Evolutionary conservation across 2,113 vertebrate species (phyloP), one percentile per base, ranked within the genome.

Genomic region (Notiomystis cincta): DNA sequence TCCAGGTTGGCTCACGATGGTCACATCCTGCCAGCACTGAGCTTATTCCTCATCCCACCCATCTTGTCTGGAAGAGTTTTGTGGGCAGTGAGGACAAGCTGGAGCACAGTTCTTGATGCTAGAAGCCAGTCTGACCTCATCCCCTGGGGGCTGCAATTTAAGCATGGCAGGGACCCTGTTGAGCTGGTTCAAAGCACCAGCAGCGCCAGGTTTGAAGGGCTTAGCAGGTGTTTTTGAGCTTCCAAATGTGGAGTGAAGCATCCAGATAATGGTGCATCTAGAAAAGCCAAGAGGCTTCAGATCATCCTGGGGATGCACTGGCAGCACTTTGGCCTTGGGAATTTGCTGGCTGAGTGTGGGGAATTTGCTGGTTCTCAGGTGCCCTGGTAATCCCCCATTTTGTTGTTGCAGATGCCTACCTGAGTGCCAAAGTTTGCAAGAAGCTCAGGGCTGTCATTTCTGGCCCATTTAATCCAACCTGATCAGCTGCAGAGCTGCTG

Each of bases 81-180:
- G 6, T 30, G 30, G 51, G 53, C 38, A 54, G 44, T 0, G 3
- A 57, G 37, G 35, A n/a, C 19, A 2, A 3, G 17, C 25, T 54
- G 58, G 38, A 70, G 35, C 19, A 17, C 10, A 4, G 47, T 21
- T 88, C 51, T 65, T 4, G 2, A 5, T 7, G 11, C 27, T 33
- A 6, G 27, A 50, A 50, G 37, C 61, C 42, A 42, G 31, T 37
- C 38, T 91, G 69, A 15, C 33, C 50, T 66, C 2, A 0, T 31
- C 47, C 25, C 9, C 33, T 23, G 24, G 8, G 23, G 18, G 17
- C 61, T 80, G 45, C 24, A 44, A 1, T 40, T 72, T 1, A 0
- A 38, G n/a, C 0, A 0, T 40, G 47, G 50, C 30, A 0, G 0
- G 21, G 19, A 14, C 58, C 14, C 53, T 82, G 23, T 19, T 51